Base-by-base conservation (phyloP, 2,888 invertebrate genomes). In the Eupithecia vulgata region DNA sequence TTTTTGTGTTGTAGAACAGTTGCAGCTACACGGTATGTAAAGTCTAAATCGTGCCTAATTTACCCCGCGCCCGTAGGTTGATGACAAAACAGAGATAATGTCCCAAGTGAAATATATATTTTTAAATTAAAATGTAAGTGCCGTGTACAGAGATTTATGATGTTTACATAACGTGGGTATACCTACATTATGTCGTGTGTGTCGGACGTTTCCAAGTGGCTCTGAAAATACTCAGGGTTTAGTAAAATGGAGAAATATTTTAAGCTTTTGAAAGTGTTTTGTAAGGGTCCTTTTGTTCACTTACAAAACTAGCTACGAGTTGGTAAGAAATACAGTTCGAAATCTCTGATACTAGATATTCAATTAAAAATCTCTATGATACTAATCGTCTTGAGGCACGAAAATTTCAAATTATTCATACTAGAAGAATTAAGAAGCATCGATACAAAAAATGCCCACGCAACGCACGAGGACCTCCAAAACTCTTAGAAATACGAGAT, bases 121-220 rank as follows among this genome's bases (percentile, higher is more conserved):
- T 84, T 83, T 77, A 81, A 84, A 83, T 82, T 83, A 83, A 84
- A 84, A 83, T 81, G 79, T 81, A 81, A 83, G 81, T 80, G 80
- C 71, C 66, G 45, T 57, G 67, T 65, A 71, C 66, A 72, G 74
- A 79, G 84, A 84, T 84, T 84, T 84, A 84, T 80, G 78, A 78
- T 78, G 78, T 82, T 83, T 83, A 78, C 74, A 75, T 76, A 34
- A 67, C 75, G 71, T 75, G 75, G 59, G 61, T 71, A 45, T 59
- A 65, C 62, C 67, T 48, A 62, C 45, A n/a, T 45, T 21, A 37
- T 66, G 65, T 52, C 59, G 59, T 68, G 40, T 25, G 64, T 57
- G 67, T 37, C 30, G 25, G 66, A 64, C 59, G 17, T 64, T 68
- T 70, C 61, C 13, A 67, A 73, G 52, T 57, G 40, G 42, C 17